phyloP scores from a whole-genome alignment of 23 tunicate genomes.

The Halocynthia roretzi region DNA sequence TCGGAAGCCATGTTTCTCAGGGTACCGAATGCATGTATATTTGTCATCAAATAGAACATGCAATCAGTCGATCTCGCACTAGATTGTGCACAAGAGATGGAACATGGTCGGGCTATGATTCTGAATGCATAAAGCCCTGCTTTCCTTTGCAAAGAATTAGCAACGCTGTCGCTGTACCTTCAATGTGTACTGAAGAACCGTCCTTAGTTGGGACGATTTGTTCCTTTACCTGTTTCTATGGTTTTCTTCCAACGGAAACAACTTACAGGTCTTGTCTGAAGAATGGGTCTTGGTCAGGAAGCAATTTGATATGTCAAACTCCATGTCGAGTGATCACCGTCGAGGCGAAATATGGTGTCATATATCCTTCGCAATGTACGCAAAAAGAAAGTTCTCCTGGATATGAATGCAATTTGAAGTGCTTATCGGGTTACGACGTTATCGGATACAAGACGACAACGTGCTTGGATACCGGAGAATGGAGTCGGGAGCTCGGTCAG shows the following conservation, averaged over 20 bases:
- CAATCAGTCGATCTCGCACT: conserved; percentile 14
- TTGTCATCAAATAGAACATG: conserved; percentile 39
- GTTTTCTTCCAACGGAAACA: conserved; percentile 27
- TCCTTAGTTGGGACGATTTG: conserved; percentile 42
- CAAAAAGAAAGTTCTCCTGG: conserved; percentile 16
- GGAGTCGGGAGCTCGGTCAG: conserved; percentile 43
- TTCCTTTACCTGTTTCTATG: conserved; percentile 22
- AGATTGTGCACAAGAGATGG: conserved; percentile 36
- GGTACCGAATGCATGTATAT: conserved; percentile 33
- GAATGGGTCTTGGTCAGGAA: conserved; percentile 63
- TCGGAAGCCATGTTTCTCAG: conserved; percentile 1
- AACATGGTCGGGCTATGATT: conserved; percentile 29
- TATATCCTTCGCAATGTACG: conserved; percentile 31
- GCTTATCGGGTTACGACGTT: conserved; percentile 30
- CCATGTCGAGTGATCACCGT: conserved; percentile 23
- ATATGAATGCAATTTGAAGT: conserved; percentile 25
- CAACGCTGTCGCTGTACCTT: conserved; percentile 31
- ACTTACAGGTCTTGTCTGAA: conserved; percentile 24
- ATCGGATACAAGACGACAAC: conserved; percentile 22
- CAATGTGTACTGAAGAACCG: conserved; percentile 7
- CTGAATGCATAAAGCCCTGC: conserved; percentile 64
- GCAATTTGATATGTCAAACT: conserved; percentile 21
- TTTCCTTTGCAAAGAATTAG: conserved; percentile 7
- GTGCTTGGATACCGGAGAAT: conserved; percentile 35
- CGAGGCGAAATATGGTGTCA: conserved; percentile 4